Conservation (phyloP, 2,888 invertebrate species). For the Frankliniella fusca region DNA sequence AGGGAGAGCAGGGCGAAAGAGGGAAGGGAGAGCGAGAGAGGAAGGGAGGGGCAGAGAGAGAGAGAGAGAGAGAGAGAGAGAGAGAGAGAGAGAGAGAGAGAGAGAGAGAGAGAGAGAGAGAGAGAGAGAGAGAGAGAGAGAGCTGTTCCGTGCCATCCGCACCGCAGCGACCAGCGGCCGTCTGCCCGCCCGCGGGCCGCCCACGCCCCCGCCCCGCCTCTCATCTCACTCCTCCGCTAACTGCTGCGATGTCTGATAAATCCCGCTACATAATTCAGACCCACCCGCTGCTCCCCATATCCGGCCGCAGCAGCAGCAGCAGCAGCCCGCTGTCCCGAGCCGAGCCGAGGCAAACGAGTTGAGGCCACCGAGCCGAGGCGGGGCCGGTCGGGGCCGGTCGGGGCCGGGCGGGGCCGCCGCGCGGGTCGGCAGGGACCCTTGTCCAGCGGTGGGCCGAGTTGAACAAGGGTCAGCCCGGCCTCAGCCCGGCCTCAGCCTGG, state of each 20-base stretch:
- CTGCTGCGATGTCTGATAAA: not conserved
- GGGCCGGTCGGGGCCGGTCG: not conserved
- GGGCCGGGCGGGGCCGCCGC: not conserved
- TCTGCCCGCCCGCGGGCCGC: not conserved
- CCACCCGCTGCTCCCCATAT: not conserved
- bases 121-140: too few relatives aligned
- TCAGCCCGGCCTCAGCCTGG: not conserved
- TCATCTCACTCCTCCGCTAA: too few relatives aligned
- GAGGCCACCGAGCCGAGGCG: not conserved
- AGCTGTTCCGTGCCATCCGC: too few relatives aligned
- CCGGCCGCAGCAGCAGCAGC: not conserved
- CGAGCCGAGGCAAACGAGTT: not conserved
- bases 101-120: too few relatives aligned
- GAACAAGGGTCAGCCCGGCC: not conserved
- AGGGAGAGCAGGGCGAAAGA: too few relatives aligned
- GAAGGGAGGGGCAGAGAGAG: too few relatives aligned
- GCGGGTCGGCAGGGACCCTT: not conserved
- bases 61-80: too few relatives aligned
- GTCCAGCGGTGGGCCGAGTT: not conserved
- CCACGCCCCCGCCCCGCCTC: not conserved
- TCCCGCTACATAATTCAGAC: constrained; percentile 12
- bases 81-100: too few relatives aligned
- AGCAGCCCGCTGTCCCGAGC: not conserved
- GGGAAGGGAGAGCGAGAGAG: too few relatives aligned
- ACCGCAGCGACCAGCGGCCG: too few relatives aligned